phyloP scores from a whole-genome alignment of 2,113 vertebrate genomes.

The Tupaia chinensis region DNA sequence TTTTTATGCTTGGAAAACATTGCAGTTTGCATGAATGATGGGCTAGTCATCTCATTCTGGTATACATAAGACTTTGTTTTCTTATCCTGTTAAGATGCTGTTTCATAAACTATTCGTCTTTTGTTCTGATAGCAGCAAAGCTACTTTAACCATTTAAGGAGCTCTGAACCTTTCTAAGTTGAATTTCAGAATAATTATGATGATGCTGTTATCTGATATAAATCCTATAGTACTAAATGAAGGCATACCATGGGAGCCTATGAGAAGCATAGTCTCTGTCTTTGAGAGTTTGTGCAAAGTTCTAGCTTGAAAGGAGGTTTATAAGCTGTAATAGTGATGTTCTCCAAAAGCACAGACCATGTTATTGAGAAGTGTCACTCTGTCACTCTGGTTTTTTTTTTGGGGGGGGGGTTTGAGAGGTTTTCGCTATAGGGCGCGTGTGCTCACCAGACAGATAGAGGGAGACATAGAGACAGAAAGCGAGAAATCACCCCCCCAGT shows the following conservation, averaged over 20 bases:
- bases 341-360: not conserved
- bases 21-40: not conserved
- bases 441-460: too few species aligned
- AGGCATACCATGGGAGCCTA: not conserved
- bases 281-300: not conserved
- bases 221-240: not conserved
- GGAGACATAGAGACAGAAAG: too few species aligned
- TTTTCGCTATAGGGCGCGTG: too few species aligned
- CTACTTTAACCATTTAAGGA: constrained; percentile 29
- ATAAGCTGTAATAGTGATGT: not conserved
- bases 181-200: constrained; percentile 40
- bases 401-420: too few species aligned
- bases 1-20: not conserved
- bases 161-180: not conserved
- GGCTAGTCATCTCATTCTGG: not conserved
- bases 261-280: not conserved
- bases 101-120: constrained; percentile 13
- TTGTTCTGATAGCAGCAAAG: constrained; percentile 25
- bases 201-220: not conserved
- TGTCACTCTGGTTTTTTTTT: not conserved
- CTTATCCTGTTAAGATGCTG: not conserved
- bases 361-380: not conserved
- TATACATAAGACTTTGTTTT: not conserved
- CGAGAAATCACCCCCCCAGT: too few species aligned
- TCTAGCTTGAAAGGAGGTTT: not conserved